Evolutionary conservation across 2,888 invertebrate genomes (phyloP), one percentile per base, ranked within the genome.

Genomic region (Lepidonotus clava): DNA sequence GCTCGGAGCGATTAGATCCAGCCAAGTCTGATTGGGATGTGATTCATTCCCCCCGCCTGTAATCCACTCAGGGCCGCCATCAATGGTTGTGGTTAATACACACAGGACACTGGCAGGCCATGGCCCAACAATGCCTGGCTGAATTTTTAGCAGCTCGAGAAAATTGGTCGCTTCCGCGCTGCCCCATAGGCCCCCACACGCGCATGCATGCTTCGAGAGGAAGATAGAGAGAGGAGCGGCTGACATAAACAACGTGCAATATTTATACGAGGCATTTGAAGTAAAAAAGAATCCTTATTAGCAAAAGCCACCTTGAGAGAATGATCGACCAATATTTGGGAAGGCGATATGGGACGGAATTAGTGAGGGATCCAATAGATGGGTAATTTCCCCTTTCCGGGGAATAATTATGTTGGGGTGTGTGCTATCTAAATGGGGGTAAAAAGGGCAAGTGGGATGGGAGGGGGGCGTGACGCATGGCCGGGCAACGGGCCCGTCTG

Each of bases 331-430:
- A 61, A 61, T 61, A 61, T 61, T 61, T 61, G 61, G 61, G 61
- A 18, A 61, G 28, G 61, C 61, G 61, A 61, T 61, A 4, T 61
- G 61, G 61, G 61, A 61, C 61, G 61, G 61, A 5, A 61, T 61
- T 61, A 61, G 61, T 11, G n/a, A 28, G 61, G 61, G 36, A 6
- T 38, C 76, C 76, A 76, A 40, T 36, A 36, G 40, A 76, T n/a
- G 28, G 40, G 38, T 76, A 76, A 76, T 76, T 76, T 76, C 76
- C 76, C 76, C 40, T 76, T 76, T 76, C 76, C 76, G 38, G 76
- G 38, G 76, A 61, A 38, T 76, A 76, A 76, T 76, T 76, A 76
- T 34, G 21, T 34, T 28, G 38, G 11, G 36, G 76, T 76, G 76
- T 36, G 21, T 76, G 38, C 76, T 40, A 76, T 76, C 76, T 61